These are phyloP conservation scores for Myrmecobius fasciatus DNA, from an alignment of 2,113 vertebrate genomes.

Conservation along the genomic window DNA sequence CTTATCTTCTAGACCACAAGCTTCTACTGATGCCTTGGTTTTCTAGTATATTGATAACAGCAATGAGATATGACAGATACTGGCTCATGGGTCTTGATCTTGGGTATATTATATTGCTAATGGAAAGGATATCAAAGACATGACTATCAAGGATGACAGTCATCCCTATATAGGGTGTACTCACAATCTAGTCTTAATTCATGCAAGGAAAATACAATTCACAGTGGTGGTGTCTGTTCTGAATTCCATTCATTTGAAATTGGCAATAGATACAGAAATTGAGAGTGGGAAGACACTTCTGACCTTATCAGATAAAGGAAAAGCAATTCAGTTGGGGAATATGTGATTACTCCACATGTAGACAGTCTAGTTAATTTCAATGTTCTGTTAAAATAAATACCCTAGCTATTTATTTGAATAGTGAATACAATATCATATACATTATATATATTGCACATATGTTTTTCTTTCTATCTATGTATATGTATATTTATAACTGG, in stretches of 20 bases:
- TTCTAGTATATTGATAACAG: background rate
- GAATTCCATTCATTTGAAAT: background rate
- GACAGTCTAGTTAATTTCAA: background rate
- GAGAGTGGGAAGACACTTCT: background rate
- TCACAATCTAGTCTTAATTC: background rate
- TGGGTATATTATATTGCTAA: background rate
- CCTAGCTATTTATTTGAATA: background rate
- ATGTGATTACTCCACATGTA: background rate
- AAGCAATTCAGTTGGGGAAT: background rate
- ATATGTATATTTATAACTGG: background rate
- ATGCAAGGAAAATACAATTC: background rate
- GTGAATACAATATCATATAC: background rate
- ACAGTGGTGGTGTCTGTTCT: background rate
- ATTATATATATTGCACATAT: background rate
- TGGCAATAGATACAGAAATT: background rate
- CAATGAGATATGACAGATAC: background rate
- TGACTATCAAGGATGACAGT: background rate
- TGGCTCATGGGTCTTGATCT: background rate
- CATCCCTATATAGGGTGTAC: background rate
- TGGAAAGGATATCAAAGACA: background rate
- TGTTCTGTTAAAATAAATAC: background rate
- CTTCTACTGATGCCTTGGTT: background rate
- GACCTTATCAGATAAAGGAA: background rate
- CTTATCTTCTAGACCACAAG: background rate
- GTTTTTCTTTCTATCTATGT: background rate